Conservation (phyloP, 2,888 invertebrate species). For the Vannuccia rotundouncinata region DNA sequence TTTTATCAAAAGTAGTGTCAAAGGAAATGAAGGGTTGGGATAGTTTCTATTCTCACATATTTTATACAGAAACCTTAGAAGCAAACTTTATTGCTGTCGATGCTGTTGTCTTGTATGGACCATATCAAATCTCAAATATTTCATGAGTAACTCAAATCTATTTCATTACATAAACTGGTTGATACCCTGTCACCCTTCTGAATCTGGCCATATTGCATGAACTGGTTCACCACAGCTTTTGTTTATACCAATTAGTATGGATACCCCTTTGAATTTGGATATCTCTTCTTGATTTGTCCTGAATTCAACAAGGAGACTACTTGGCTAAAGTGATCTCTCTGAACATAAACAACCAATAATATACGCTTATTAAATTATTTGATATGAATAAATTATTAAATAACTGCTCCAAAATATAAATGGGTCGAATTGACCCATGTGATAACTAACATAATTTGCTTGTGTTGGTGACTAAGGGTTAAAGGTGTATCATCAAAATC, state of each 20-base stretch:
- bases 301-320: background rate
- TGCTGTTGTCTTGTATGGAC: background rate
- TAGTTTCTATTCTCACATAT: background rate
- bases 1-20: background rate
- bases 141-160: background rate
- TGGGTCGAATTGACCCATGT: background rate
- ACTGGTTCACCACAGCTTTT: background rate
- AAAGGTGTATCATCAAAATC: too few species aligned
- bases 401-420: background rate
- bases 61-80: background rate
- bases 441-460: background rate
- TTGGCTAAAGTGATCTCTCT: background rate
- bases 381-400: background rate
- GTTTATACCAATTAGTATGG: background rate
- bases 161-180: background rate
- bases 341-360: background rate
- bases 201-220: background rate
- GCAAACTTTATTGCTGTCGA: background rate
- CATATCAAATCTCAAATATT: background rate
- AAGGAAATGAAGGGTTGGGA: background rate
- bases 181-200: background rate
- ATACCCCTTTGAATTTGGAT: background rate
- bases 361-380: background rate
- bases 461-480: background rate
- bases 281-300: background rate